Evolutionary conservation across 1,140 invertebrate genomes (phyloP), one percentile per base, ranked within the genome.

Genomic region (Papilio helenus): DNA sequence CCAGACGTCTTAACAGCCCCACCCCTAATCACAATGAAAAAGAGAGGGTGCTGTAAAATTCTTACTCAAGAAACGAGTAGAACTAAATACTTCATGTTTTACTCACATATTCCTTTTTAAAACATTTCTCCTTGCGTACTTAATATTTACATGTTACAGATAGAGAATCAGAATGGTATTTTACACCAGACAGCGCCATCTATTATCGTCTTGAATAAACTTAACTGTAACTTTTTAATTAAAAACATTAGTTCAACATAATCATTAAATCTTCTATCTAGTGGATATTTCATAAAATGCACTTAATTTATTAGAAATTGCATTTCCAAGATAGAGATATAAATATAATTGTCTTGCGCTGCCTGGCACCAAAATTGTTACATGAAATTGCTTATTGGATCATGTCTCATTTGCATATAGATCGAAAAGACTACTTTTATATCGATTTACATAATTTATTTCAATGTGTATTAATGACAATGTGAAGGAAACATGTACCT

Each of bases 311-410:
- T 39, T 5, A 39, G n/a, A 55, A 4, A 55, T 8, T 34, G 8
- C 29, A 68, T 68, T 29, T 2, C 20, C 9, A 14, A 68, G 7
- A 71, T 1, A 16, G 0, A 4, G 9, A 7, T 18, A 18, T 39
- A 16, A 71, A 18, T 71, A 18, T 29, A 42, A 42, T 9, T 39
- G 42, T 26, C 72, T 73, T 23, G 42, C 42, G 46, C 72, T 42
- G 72, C 20, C 72, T 73, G 72, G 72, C 42, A 73, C 72, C 18
- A 8, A 23, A 46, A 23, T 44, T 42, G 18, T 44, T 23, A 49
- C 42, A 46, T 39, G n/a, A 73, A 73, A 73, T 73, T 73, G 72
- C n/a, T 73, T 73, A 73, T 73, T 73, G 72, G 34, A 20, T 46
- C 72, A 42, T 46, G n/a, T 73, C 72, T 73, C n/a, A 73, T 73